Evolutionary conservation across 2,888 invertebrate species (phyloP).

Genomic region (Lasioglossum villosulum): DNA sequence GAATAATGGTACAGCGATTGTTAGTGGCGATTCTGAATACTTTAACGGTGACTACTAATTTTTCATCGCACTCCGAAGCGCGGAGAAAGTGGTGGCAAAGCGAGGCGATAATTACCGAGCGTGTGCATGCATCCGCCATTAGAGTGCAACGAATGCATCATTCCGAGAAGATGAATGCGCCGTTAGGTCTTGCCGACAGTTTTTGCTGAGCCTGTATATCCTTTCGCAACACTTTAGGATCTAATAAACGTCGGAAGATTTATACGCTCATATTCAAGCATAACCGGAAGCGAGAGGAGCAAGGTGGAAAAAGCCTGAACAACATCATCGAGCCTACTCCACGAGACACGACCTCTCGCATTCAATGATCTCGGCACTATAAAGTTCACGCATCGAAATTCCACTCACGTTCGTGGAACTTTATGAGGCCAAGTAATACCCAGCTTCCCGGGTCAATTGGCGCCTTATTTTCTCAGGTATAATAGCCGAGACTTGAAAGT

Average conservation of each 20-base stretch:
- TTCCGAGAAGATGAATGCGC: background rate
- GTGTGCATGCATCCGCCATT: background rate
- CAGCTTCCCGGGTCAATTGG: background rate
- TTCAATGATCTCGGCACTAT: background rate
- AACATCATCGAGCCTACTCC: conserved; percentile 2
- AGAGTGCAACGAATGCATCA: background rate
- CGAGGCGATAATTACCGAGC: background rate
- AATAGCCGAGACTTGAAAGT: background rate
- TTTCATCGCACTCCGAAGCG: too few species aligned
- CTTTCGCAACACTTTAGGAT: background rate
- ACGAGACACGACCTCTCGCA: background rate
- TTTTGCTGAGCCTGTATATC: background rate
- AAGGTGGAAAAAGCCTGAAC: background rate
- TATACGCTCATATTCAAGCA: background rate
- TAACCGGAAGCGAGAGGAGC: background rate
- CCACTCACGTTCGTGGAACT: background rate
- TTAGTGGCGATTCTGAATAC: too few species aligned
- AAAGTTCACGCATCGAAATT: conserved; percentile 12
- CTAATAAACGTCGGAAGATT: conserved; percentile 6
- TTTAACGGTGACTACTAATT: too few species aligned
- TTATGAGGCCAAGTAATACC: conserved; percentile 11
- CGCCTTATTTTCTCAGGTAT: background rate
- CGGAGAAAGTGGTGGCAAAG: background rate
- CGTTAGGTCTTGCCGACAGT: background rate
- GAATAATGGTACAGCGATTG: too few species aligned